Conservation (phyloP, 2,797 vertebrate species). For the Steatocranus sp. region DNA sequence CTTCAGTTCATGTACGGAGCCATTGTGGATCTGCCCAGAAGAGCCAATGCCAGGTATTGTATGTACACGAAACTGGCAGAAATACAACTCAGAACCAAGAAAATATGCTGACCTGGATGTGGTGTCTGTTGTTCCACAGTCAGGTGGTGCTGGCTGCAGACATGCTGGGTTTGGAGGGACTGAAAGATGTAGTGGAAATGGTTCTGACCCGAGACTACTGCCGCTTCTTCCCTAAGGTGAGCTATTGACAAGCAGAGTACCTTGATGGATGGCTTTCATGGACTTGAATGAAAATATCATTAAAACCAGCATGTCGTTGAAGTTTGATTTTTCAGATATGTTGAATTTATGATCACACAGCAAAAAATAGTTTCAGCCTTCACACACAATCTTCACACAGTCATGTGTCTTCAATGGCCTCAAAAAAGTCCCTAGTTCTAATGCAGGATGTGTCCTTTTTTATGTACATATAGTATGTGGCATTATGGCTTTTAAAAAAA, state of each 20-base stretch:
- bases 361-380: background rate
- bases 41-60: constrained; percentile 84
- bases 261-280: background rate
- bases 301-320: background rate
- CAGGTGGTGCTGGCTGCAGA: constrained; percentile 87
- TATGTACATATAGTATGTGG: background rate
- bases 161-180: constrained; percentile 91
- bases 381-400: background rate
- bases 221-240: constrained; percentile 87
- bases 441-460: background rate
- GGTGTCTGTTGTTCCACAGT: constrained; percentile 62
- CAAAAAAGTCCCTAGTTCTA: background rate
- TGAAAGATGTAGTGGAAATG: constrained; percentile 89
- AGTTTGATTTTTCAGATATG: background rate
- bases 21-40: constrained; percentile 84
- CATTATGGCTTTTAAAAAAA: background rate
- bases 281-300: background rate
- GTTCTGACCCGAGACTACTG: constrained; percentile 91
- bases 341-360: background rate
- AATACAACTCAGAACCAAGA: background rate
- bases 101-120: constrained; percentile 4
- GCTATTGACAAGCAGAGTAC: background rate
- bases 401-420: background rate
- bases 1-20: constrained; percentile 93
- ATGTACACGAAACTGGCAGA: background rate